phyloP scores from a whole-genome alignment of 2,888 invertebrate genomes.

The Busseola fusca region DNA sequence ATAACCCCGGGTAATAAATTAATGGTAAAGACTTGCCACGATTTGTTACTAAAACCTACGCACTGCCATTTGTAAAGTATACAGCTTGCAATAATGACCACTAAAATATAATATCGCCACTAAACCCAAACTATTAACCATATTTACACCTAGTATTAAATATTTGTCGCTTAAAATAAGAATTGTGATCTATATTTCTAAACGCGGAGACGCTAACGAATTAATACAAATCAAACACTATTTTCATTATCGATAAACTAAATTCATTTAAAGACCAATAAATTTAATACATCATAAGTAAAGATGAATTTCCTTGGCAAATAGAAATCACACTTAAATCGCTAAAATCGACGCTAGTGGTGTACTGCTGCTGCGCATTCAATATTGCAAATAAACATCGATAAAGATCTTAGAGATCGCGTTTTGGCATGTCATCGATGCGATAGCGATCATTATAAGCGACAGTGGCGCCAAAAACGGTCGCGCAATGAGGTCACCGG shows the following conservation, averaged over 20 bases:
- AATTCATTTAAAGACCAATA: constrained; percentile 40
- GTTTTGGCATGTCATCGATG: constrained; percentile 83
- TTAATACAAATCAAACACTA: constrained; percentile 34
- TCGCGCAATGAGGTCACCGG: constrained; percentile 83
- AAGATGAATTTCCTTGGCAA: constrained; percentile 53
- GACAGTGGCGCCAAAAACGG: constrained; percentile 85
- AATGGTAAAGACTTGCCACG: constrained; percentile 17
- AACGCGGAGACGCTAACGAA: constrained; percentile 38
- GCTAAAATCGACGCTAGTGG: constrained; percentile 66
- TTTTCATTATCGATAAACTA: constrained; percentile 32
- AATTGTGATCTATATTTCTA: constrained; percentile 27
- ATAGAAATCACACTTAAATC: constrained; percentile 52
- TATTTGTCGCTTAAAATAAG: constrained; percentile 19
- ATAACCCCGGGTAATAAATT: constrained; percentile 33
- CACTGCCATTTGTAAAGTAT: constrained; percentile 34
- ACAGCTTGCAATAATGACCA: constrained; percentile 20
- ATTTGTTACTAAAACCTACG: constrained; percentile 32
- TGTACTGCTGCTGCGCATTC: constrained; percentile 66
- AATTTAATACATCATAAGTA: constrained; percentile 43
- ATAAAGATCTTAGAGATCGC: constrained; percentile 71
- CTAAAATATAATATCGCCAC: constrained; percentile 23
- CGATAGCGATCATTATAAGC: constrained; percentile 78
- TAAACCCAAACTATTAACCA: constrained; percentile 38
- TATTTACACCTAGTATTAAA: constrained; percentile 40
- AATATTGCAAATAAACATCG: constrained; percentile 73